phyloP scores from a whole-genome alignment of 2,888 invertebrate genomes.

The Calliopum simillimum region DNA sequence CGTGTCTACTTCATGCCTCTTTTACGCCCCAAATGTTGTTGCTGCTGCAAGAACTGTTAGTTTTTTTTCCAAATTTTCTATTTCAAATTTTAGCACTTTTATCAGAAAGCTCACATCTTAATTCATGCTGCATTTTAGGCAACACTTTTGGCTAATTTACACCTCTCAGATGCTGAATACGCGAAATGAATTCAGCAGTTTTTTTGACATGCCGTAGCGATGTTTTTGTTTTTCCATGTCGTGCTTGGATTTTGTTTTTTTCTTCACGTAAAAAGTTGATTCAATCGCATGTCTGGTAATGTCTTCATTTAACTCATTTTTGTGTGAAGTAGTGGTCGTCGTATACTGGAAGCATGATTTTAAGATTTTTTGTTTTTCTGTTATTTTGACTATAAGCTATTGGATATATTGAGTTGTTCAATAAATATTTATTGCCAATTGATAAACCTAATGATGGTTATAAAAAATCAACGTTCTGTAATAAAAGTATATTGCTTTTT shows the following conservation, averaged over 20 bases:
- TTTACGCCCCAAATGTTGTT: background rate
- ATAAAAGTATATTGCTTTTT: too few species aligned
- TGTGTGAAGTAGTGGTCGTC: background rate
- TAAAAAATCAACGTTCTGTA: background rate
- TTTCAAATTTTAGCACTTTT: background rate
- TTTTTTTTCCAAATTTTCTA: background rate
- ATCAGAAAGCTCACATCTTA: constrained; percentile 13
- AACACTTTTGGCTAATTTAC: constrained; percentile 23
- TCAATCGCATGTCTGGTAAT: constrained; percentile 17
- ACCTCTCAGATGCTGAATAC: constrained; percentile 11
- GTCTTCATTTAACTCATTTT: constrained; percentile 13
- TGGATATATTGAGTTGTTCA: background rate
- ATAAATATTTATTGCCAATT: constrained; percentile 15
- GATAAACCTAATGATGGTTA: constrained; percentile 5
- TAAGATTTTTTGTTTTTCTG: background rate
- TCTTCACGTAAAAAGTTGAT: constrained; percentile 21
- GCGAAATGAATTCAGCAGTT: background rate
- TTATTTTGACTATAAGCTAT: too few species aligned
- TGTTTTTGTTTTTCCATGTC: background rate
- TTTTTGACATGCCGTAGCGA: background rate
- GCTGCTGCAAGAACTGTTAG: background rate
- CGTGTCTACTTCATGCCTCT: too few species aligned
- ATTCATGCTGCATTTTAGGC: constrained; percentile 21
- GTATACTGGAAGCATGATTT: too few species aligned
- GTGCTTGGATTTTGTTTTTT: background rate